Evolutionary conservation across 1,140 invertebrate species (phyloP).

Genomic region (Lysiphlebus fabarum): DNA sequence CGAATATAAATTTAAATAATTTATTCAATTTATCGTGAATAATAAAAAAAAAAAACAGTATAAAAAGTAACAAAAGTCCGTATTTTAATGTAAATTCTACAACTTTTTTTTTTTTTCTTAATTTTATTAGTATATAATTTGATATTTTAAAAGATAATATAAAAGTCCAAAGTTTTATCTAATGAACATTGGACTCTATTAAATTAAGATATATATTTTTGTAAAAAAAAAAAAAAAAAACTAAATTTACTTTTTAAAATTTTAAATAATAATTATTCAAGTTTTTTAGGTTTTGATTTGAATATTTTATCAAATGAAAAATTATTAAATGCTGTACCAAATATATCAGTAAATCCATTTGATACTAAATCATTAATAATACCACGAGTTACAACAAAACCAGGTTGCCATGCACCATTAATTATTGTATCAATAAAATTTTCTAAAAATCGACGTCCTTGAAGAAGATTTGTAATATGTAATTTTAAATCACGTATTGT

Average conservation of each 20-base stretch:
- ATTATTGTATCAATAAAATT: slow-evolving; percentile 64
- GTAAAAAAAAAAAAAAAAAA: too few relatives aligned
- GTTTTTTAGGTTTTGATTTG: slow-evolving; percentile 33
- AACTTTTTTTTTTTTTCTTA: too few relatives aligned
- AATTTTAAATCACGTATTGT: slow-evolving; percentile 71
- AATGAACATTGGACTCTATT: too few relatives aligned
- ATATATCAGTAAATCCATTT: slow-evolving; percentile 76
- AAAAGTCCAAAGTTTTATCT: too few relatives aligned
- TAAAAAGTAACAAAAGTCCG: too few relatives aligned
- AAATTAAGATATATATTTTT: too few relatives aligned
- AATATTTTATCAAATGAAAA: slow-evolving; percentile 66
- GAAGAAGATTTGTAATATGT: slow-evolving; percentile 70
- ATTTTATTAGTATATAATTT: too few relatives aligned
- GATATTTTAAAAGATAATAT: too few relatives aligned
- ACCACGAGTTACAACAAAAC: slow-evolving; percentile 67
- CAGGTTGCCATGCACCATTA: slow-evolving; percentile 74
- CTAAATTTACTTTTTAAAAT: slow-evolving; percentile 23
- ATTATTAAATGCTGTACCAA: slow-evolving; percentile 67
- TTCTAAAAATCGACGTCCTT: slow-evolving; percentile 65
- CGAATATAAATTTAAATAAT: too few relatives aligned
- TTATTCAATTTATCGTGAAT: too few relatives aligned
- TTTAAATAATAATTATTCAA: slow-evolving; percentile 9
- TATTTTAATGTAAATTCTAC: too few relatives aligned
- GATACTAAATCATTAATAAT: slow-evolving; percentile 78
- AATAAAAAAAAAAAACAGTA: too few relatives aligned